Evolutionary conservation across 2,797 vertebrate genomes (phyloP), one percentile per base, ranked within the genome.

Genomic region (Capromys pilorides): DNA sequence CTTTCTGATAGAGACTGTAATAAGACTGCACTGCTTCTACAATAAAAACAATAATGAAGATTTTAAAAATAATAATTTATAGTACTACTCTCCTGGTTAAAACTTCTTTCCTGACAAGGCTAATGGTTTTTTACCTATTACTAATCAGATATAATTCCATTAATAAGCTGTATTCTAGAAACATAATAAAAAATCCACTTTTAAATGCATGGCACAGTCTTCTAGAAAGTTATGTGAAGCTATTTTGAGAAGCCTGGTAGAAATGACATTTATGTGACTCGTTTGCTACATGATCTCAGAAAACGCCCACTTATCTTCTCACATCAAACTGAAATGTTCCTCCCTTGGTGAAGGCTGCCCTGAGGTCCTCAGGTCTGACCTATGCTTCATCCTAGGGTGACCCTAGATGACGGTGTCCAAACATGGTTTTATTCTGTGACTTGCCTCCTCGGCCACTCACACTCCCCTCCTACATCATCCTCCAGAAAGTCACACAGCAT

Each of bases 221-320:
- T 97, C 88, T 86, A 92, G 90, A 96, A 93, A 95, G 94, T 95
- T 78, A 89, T 21, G 71, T 8, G n/a, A 59, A 88, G 88, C 93
- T 96, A 96, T 96, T 94, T 95, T 7, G 62, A 94, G 96, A 95
- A 91, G 79, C 90, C 95, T 78, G 90, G 88, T 39, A 95, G 97
- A 96, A 90, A 94, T 96, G 97, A 97, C 97, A 96, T 96, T 97
- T 96, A 94, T 54, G 87, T 91, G 97, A 93, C 94, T 96, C 49
- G 69, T 94, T 97, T 95, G 61, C 84, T 95, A 93, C 82, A 96
- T 85, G 81, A 88, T 93, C 95, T 95, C 83, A 88, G 93, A 90
- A 94, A 92, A 95, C 54, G 18, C 94, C 96, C 88, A 86, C 96
- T 94, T 64, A 26, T 82, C 95, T 96, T 95, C 94, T 97, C 91